A percentile compares a stretch with the other conserved stretches of the same genome.
phyloP scores from a whole-genome alignment of 2,113 vertebrate species.

The Dipodomys ordii region DNA sequence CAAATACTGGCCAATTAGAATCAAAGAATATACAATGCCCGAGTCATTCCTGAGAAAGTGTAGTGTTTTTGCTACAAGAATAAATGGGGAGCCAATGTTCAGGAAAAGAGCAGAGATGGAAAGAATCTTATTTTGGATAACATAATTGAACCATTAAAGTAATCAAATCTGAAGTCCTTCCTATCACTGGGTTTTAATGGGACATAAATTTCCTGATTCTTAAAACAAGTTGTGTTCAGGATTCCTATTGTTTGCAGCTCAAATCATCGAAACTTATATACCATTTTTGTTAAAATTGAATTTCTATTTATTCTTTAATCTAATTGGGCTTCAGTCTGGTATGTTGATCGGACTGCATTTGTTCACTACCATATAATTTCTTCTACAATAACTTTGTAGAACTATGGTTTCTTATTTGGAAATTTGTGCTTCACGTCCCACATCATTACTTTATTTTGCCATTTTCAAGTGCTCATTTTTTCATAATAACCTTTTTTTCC shows the following conservation, averaged over 20 bases:
- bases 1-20: background rate
- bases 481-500: conserved; percentile 49
- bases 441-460: background rate
- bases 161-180: conserved; percentile 21
- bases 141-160: background rate
- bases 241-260: background rate
- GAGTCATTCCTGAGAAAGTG: background rate
- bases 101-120: conserved; percentile 12
- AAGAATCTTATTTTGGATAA: background rate
- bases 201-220: background rate
- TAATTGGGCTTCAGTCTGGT: background rate
- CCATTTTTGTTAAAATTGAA: conserved; percentile 9
- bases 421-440: background rate
- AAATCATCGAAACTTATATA: background rate
- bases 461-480: conserved; percentile 61
- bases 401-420: conserved; percentile 11
- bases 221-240: background rate
- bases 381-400: background rate
- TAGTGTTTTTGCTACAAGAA: background rate
- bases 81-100: background rate
- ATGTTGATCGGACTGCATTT: background rate
- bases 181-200: background rate
- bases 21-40: background rate
- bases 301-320: background rate
- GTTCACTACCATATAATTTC: background rate